Conservation (phyloP, 2,888 invertebrate genomes). For the Stenodera caucasica region DNA sequence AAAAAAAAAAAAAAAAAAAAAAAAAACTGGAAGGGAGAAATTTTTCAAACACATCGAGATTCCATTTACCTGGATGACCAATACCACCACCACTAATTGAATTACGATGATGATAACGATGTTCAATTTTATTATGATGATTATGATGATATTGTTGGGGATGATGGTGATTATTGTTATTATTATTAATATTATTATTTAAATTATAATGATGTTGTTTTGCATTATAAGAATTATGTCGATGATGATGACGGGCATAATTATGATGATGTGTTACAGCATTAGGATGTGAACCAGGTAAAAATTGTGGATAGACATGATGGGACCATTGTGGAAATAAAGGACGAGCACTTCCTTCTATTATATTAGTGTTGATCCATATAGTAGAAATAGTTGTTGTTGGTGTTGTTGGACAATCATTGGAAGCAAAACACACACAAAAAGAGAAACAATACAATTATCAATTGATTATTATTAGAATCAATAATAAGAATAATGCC, state of each 20-base stretch:
- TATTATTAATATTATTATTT: conserved; percentile 57
- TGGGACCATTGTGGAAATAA: conserved; percentile 94
- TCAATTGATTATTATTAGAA: conserved; percentile 16
- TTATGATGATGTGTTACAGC: conserved; percentile 61
- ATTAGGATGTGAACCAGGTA: conserved; percentile 86
- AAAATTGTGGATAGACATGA: conserved; percentile 92
- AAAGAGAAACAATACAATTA: conserved; percentile 25
- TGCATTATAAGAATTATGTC: conserved; percentile 59
- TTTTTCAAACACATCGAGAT: neutral
- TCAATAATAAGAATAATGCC: conserved; percentile 12
- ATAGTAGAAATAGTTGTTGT: neutral
- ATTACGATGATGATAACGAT: conserved; percentile 65
- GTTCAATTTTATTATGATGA: conserved; percentile 48
- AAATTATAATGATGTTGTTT: conserved; percentile 61
- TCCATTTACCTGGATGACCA: conserved; percentile 5
- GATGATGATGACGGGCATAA: conserved; percentile 47
- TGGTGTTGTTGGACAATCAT: conserved; percentile 2
- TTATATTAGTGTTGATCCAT: conserved; percentile 25
- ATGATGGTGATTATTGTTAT: conserved; percentile 49
- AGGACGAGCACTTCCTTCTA: conserved; percentile 70
- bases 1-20: too few species aligned
- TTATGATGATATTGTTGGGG: conserved; percentile 64
- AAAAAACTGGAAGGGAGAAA: too few species aligned
- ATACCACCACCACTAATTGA: conserved; percentile 54
- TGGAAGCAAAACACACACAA: conserved; percentile 12